Percentiles rank a stretch among this genome's conserved stretches.
Conservation (phyloP, 2,888 invertebrate genomes). For the Epinotia demarniana region DNA sequence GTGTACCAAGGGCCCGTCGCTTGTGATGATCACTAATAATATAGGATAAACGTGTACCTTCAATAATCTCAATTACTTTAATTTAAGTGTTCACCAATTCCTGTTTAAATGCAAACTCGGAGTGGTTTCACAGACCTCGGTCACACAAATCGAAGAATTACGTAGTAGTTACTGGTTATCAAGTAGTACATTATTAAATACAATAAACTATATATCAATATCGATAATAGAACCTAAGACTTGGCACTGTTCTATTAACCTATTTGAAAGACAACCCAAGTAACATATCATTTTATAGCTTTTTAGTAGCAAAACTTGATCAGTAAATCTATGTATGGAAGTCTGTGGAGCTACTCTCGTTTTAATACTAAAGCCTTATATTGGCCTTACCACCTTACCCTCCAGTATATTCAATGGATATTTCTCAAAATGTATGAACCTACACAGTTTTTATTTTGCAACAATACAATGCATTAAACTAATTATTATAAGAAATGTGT, state of each 20-base stretch:
- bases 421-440: background rate
- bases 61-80: conserved; percentile 79
- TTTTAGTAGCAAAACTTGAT: background rate
- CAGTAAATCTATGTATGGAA: background rate
- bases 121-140: background rate
- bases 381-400: conserved; percentile 1
- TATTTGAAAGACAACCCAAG: background rate
- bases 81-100: conserved; percentile 47
- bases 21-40: conserved; percentile 69
- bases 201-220: too few species aligned
- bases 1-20: conserved; percentile 58
- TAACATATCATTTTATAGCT: background rate
- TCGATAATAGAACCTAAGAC: too few species aligned
- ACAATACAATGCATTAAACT: background rate
- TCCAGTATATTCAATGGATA: background rate
- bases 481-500: background rate
- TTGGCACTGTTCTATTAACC: background rate
- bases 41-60: conserved; percentile 71
- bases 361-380: conserved; percentile 3
- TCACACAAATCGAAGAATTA: background rate
- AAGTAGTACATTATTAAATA: too few species aligned
- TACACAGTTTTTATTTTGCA: background rate
- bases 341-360: background rate
- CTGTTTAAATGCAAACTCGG: background rate
- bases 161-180: background rate